Evolutionary conservation across 2,113 vertebrate genomes (phyloP).

Genomic region (Misgurnus mizolepis): DNA sequence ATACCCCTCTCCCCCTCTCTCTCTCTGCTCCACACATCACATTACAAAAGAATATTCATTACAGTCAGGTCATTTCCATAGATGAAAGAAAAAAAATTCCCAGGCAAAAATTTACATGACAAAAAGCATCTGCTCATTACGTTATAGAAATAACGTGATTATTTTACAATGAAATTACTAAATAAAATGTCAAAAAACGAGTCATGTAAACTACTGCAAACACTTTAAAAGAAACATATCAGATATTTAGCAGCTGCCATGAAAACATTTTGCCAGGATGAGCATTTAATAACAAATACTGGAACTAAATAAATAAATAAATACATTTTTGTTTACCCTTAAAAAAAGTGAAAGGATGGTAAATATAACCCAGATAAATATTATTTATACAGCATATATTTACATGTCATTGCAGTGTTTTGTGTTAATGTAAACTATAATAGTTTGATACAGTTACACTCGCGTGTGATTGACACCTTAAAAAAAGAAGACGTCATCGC

Average conservation of each 20-base stretch:
- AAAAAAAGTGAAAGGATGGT: too few relatives aligned
- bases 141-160: neutral
- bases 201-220: neutral
- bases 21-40: neutral
- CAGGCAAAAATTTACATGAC: neutral
- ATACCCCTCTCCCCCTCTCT: neutral
- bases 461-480: constrained; percentile 23
- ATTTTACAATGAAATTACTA: neutral
- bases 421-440: neutral
- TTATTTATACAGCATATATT: too few relatives aligned
- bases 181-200: neutral
- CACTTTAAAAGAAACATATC: neutral
- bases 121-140: neutral
- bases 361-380: too few relatives aligned
- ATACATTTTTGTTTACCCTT: too few relatives aligned
- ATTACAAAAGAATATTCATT: constrained; percentile 14
- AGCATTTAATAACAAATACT: neutral
- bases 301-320: neutral
- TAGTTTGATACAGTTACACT: neutral
- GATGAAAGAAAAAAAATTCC: neutral
- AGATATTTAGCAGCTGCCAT: too few relatives aligned
- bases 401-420: too few relatives aligned
- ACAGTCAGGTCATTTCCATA: neutral
- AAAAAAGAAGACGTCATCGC: constrained; percentile 7
- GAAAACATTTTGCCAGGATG: neutral